Conservation (phyloP, 30 jellyfish, hydroid and myxozoan species). For the Rhopilema esculentum region DNA sequence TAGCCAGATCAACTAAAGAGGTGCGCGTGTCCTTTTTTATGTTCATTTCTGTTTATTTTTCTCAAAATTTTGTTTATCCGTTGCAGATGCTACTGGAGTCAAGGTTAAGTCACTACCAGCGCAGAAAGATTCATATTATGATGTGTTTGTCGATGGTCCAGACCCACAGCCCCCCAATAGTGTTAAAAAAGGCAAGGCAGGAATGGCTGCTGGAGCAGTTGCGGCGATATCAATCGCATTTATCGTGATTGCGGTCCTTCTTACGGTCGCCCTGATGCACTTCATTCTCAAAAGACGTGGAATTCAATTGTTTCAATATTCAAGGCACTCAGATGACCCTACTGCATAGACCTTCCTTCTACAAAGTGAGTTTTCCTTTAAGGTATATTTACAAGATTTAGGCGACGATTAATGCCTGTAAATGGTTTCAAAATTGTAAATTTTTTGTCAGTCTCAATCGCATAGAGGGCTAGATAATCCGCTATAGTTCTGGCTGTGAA, state of each 20-base stretch:
- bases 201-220: slow-evolving; percentile 42
- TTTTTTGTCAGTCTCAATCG: no score
- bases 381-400: background rate
- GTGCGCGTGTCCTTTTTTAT: background rate
- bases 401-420: background rate
- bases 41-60: background rate
- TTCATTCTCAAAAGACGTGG: slow-evolving; percentile 60
- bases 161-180: slow-evolving; percentile 29
- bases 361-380: background rate
- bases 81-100: background rate
- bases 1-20: no score
- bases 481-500: no score
- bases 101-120: slow-evolving; percentile 11
- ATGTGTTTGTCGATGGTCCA: slow-evolving; percentile 38
- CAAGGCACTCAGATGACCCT: slow-evolving; percentile 35
- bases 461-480: no score
- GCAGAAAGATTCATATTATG: slow-evolving; percentile 34
- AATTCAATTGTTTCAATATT: slow-evolving; percentile 25
- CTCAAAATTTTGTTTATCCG: background rate
- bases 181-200: slow-evolving; percentile 3
- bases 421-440: no score
- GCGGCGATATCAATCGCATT: slow-evolving; percentile 21
- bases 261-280: slow-evolving; percentile 27
- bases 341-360: background rate
- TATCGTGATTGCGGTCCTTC: slow-evolving; percentile 25